A percentile compares a stretch with the other conserved stretches of the same genome.
Conservation (phyloP, 2,797 vertebrate species). For the Phataginus tetradactyla region DNA sequence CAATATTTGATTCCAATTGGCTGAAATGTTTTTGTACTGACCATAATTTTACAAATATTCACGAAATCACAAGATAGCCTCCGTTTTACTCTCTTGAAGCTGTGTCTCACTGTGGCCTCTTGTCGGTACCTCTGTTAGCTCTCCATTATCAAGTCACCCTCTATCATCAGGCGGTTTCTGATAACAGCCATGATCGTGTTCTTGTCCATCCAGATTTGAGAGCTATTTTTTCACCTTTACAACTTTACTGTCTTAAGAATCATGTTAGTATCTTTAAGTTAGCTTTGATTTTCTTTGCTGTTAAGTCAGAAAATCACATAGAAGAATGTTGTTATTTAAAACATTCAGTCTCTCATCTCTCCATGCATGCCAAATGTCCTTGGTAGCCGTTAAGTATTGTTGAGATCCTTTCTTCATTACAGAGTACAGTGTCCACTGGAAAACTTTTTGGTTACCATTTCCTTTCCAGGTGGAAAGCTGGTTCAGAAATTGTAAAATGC, state of each 20-base stretch:
- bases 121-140: fast-evolving
- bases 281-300: neutral
- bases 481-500: neutral
- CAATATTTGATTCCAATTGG: no score
- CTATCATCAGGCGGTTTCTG: neutral
- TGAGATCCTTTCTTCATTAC: neutral
- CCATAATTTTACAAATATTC: neutral
- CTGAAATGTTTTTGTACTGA: neutral
- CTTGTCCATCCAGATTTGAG: fast-evolving
- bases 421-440: neutral
- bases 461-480: neutral
- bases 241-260: neutral
- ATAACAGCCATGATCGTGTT: fast-evolving
- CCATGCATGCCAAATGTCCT: no score
- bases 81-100: neutral
- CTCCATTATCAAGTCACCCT: neutral
- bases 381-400: neutral
- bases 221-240: neutral
- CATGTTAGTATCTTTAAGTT: neutral
- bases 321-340: neutral
- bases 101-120: fast-evolving
- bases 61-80: neutral
- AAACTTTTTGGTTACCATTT: neutral
- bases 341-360: neutral
- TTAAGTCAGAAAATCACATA: neutral